Percentiles rank a stretch among this genome's conserved stretches.
phyloP scores from a whole-genome alignment of 2,113 vertebrate genomes.

The Etheostoma spectabile region DNA sequence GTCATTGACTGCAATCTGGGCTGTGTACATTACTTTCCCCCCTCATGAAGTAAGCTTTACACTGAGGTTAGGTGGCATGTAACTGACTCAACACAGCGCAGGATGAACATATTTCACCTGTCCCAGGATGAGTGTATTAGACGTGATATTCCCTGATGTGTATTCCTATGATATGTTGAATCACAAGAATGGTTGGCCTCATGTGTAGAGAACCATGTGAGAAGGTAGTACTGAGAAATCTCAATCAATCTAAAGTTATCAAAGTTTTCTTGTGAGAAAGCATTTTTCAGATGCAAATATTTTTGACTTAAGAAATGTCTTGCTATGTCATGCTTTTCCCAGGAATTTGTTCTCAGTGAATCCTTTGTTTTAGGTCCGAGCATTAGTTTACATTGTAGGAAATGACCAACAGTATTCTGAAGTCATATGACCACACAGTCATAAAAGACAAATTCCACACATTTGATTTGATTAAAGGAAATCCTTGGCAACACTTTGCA shows the following conservation, averaged over 20 bases:
- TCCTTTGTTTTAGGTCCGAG: constrained; percentile 2
- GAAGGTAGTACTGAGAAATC: not conserved
- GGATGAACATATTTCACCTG: constrained; percentile 91
- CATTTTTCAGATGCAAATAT: not conserved
- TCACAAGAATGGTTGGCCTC: constrained; percentile 28
- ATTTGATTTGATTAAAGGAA: not conserved
- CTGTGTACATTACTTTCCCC: not conserved
- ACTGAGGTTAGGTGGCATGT: constrained; percentile 70
- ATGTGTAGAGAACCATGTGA: constrained; percentile 21
- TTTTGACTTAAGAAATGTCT: not conserved
- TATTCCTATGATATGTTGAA: constrained; percentile 91
- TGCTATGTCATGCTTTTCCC: not conserved
- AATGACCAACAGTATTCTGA: not conserved
- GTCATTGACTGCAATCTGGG: no score
- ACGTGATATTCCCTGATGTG: constrained; percentile 88
- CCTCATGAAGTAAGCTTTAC: constrained; percentile 37
- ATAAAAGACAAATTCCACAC: not conserved
- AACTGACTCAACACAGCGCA: constrained; percentile 68
- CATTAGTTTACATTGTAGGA: not conserved
- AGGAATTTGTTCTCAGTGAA: constrained; percentile 13
- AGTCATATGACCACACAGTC: not conserved
- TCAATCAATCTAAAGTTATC: not conserved
- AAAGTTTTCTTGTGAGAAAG: not conserved
- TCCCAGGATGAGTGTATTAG: constrained; percentile 84
- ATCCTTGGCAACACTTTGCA: not conserved